Evolutionary conservation across 2,113 vertebrate species (phyloP).

Genomic region (Hemiscyllium ocellatum): DNA sequence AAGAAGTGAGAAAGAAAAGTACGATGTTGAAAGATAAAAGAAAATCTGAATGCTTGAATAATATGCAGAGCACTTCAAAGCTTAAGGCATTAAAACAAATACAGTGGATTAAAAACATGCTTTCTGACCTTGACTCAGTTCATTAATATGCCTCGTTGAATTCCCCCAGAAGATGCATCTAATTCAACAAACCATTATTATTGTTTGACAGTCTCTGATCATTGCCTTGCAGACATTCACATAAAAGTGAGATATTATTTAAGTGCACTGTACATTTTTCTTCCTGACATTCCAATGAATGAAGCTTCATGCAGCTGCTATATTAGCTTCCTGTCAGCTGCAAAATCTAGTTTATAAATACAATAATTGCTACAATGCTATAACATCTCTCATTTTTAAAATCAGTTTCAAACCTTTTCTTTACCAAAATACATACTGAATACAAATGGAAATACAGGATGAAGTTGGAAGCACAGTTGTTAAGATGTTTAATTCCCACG

Average conservation of each 20-base stretch:
- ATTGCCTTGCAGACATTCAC: neutral
- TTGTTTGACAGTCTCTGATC: conserved; percentile 32
- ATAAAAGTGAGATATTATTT: conserved; percentile 36
- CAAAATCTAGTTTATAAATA: conserved; percentile 14
- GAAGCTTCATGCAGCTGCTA: neutral
- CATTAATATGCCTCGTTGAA: conserved; percentile 7
- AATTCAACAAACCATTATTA: conserved; percentile 22
- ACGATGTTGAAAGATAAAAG: neutral
- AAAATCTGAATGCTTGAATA: neutral
- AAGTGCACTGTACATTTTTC: neutral
- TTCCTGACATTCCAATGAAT: conserved; percentile 16
- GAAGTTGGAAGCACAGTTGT: conserved; percentile 8
- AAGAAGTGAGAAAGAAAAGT: neutral
- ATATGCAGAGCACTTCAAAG: neutral
- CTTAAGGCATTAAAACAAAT: neutral
- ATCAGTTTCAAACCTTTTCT: neutral
- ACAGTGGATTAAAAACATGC: neutral
- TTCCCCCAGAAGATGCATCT: neutral
- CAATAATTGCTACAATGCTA: conserved; percentile 30
- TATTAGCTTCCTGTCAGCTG: conserved; percentile 24
- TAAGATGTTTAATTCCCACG: conserved; percentile 33
- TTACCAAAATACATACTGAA: neutral
- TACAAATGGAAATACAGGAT: neutral
- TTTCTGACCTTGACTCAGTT: conserved; percentile 13
- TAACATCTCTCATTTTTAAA: conserved; percentile 23